Evolutionary conservation across 2,888 invertebrate species (phyloP).

Genomic region (Drosophila nr. perissopoda): DNA sequence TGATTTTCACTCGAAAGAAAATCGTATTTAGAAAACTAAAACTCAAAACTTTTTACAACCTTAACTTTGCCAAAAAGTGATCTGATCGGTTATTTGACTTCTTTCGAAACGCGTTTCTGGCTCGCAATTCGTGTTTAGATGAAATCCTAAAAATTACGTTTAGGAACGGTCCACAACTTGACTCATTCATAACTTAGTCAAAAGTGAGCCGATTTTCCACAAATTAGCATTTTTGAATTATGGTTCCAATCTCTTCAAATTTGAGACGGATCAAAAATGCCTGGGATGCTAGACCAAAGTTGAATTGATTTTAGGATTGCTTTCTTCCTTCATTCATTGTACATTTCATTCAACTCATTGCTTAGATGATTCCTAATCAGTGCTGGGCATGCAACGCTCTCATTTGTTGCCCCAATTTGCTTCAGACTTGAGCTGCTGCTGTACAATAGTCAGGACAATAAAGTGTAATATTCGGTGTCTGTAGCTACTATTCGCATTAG

Average conservation of each 20-base stretch:
- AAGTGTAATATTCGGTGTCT: slow-evolving; percentile 2
- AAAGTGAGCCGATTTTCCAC: neutral
- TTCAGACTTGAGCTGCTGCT: neutral
- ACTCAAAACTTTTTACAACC: no score
- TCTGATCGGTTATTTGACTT: neutral
- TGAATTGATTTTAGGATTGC: neutral
- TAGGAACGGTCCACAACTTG: neutral
- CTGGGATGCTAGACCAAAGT: neutral
- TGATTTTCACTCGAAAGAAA: no score
- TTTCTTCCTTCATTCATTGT: neutral
- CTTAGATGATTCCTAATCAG: neutral
- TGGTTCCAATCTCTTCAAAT: no score
- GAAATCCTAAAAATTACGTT: neutral
- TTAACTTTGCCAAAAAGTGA: neutral
- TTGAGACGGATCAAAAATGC: neutral
- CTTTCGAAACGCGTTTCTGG: neutral
- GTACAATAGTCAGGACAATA: neutral
- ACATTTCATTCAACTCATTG: neutral
- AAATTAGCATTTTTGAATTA: no score
- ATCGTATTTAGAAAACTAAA: no score
- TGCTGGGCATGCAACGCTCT: neutral
- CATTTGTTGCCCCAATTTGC: neutral
- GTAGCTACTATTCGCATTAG: neutral
- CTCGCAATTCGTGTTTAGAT: neutral
- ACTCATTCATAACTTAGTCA: neutral